Base-by-base conservation (phyloP, 2,113 vertebrate species). In the Notothenia rossii region DNA sequence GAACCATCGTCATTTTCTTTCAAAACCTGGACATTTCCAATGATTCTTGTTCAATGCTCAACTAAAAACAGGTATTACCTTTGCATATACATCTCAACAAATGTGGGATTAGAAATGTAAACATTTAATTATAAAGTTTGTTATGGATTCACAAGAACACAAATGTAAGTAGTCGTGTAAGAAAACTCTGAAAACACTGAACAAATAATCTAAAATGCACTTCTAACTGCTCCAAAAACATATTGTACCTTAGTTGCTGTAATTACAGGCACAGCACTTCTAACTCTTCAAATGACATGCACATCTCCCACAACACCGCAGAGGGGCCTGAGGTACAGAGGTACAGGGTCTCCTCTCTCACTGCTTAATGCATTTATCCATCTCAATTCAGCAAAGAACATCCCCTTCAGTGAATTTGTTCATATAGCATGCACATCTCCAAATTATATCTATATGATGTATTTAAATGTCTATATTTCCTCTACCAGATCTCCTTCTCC, bases 341-440 rank as follows among this genome's bases (percentile, higher is more conserved):
- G 22, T 22, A 22, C 22, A 22, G 22, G 22, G 64, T 66, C 17
- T 86, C 66, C 10, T 43, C 66, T 70, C 67, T 20, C 61, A 60
- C 58, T 60, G 50, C 43, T 73, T 67, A 78, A 75, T 84, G 49
- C 48, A 54, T 84, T 75, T 80, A 72, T 46, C 74, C 46, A 64
- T 25, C 73, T 74, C n/a, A 51, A 43, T 0, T 82, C 75, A 76
- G 80, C 82, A 83, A 70, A 72, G 81, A 74, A 46, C 4, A 7
- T 78, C 70, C 68, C 48, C 82, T 75, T 33, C 36, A 70, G 79
- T 33, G 43, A 1, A 5, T 64, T 71, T 71, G 45, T 69, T 46
- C 25, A 67, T 63, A 45, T 13, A 79, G 61, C 13, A 18, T 63
- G 61, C 82, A 83, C 22, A 55, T 85, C 83, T 84, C 50, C 46